Conservation (phyloP, 2,113 vertebrate genomes). For the Istiophorus platypterus region DNA sequence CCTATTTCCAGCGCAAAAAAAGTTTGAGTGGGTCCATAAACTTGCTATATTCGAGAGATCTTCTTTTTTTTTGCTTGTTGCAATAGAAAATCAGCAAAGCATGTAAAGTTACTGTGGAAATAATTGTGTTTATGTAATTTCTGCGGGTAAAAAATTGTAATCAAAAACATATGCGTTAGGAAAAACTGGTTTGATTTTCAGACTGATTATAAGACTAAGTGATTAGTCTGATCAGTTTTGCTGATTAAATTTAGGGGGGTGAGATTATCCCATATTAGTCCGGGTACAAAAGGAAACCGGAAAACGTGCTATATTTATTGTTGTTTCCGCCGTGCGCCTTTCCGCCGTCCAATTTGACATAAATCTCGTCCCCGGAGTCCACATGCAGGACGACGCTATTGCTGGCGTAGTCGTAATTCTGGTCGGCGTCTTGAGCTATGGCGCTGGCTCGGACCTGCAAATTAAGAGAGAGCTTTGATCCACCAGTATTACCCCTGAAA, state of each 20-base stretch:
- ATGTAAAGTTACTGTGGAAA: not conserved
- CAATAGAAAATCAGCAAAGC: not conserved
- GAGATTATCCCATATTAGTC: constrained; percentile 79
- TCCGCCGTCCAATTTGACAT: constrained; percentile 94
- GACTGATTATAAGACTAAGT: not conserved
- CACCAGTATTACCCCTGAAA: not conserved
- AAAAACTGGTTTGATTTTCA: not conserved
- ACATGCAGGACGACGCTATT: constrained; percentile 95
- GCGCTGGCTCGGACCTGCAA: constrained; percentile 92
- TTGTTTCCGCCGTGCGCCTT: constrained; percentile 96
- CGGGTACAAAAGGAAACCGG: constrained; percentile 94
- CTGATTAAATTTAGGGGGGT: not conserved
- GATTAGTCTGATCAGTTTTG: not conserved
- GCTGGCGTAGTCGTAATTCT: constrained; percentile 96
- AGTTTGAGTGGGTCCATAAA: not conserved
- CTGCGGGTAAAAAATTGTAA: not conserved
- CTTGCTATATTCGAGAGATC: not conserved
- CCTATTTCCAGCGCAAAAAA: not conserved
- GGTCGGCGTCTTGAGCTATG: constrained; percentile 94
- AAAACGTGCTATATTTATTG: constrained; percentile 98
- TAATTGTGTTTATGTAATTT: not conserved
- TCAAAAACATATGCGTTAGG: not conserved
- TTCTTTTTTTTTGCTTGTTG: not conserved
- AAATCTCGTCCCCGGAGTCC: constrained; percentile 94
- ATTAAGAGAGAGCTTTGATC: not conserved